Base-by-base conservation (phyloP, 2,797 vertebrate genomes). In the Pipistrellus nathusii region DNA sequence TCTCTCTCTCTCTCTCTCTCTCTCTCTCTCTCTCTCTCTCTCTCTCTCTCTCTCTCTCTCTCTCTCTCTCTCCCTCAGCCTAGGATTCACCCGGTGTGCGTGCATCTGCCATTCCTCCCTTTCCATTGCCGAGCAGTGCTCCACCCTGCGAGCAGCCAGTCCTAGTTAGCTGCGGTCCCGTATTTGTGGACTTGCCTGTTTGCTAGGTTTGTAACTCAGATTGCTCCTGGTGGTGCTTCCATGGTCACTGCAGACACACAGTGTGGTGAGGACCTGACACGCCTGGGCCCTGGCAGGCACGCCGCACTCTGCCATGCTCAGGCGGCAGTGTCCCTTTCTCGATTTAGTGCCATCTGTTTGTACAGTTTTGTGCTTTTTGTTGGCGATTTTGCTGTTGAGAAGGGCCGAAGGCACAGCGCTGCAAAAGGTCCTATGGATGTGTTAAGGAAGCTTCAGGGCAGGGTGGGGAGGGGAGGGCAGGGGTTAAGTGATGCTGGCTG, bases 101-200 rank as follows among this genome's bases (percentile, higher is more conserved):
- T 14, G 11, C 5, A 15, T 21, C 41, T 2, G 2, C 10, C 3
- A 15, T 1, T 14, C 8, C 6, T 32, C 66, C 69, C 38, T 94
- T 46, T 72, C 55, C 11, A 4, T 21, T 27, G 69, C 75, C 18
- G 69, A 6, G 25, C 86, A 27, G 64, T 46, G 53, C 53, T 90
- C 85, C 44, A 1, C 4, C 3, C 3, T 30, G 55, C 3, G 0
- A 3, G 6, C 27, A 6, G 17, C 59, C 18, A 0, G 3, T 59
- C 76, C 80, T 69, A 14, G 44, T 68, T 1, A 9, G 64, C 17
- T 11, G 30, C 5, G 53, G 21, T 23, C 75, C 32, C 2, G 0
- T n/a, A 17, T 77, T 73, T 87, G 32, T 30, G 66, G 18, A 82
- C 11, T 21, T 2, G 2, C 73, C 68, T 38, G 8, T 66, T 71